A percentile compares a stretch with the other conserved stretches of the same genome.
These are phyloP conservation scores for Criorhina ranunculi DNA, from an alignment of 2,888 invertebrate species.

Conservation along the genomic window DNA sequence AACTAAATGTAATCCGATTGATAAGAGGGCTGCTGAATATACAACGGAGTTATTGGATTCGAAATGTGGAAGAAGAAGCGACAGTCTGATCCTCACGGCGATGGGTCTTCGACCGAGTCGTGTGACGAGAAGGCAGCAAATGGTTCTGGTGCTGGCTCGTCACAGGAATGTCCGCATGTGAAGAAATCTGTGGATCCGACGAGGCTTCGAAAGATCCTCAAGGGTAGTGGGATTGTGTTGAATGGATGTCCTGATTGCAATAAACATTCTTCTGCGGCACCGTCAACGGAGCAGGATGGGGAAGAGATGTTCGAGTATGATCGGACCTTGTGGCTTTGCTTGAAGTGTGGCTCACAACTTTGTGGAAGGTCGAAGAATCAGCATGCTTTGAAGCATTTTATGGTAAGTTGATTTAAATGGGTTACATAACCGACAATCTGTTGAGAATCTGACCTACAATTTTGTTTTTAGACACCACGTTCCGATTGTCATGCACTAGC, in stretches of 20 bases:
- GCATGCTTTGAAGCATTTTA: constrained; percentile 91
- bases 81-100: constrained; percentile 88
- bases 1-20: constrained; percentile 72
- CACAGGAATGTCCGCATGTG: constrained; percentile 88
- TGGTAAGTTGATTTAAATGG: constrained; percentile 80
- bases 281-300: constrained; percentile 77
- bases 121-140: constrained; percentile 88
- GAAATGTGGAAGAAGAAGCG: constrained; percentile 91
- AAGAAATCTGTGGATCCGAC: constrained; percentile 88
- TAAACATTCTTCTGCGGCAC: constrained; percentile 82
- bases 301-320: constrained; percentile 84
- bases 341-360: constrained; percentile 91
- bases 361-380: constrained; percentile 89
- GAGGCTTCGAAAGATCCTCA: constrained; percentile 87
- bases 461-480: constrained; percentile 86
- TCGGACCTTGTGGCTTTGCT: constrained; percentile 90
- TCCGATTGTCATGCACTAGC: constrained; percentile 91
- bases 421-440: neutral
- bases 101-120: constrained; percentile 89
- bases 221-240: constrained; percentile 85
- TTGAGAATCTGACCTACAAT: neutral
- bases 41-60: constrained; percentile 41
- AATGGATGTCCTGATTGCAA: constrained; percentile 86
- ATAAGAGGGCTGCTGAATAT: constrained; percentile 38
- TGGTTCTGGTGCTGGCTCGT: constrained; percentile 72